phyloP scores from a whole-genome alignment of 1,140 invertebrate species.

The Forficula auricularia region DNA sequence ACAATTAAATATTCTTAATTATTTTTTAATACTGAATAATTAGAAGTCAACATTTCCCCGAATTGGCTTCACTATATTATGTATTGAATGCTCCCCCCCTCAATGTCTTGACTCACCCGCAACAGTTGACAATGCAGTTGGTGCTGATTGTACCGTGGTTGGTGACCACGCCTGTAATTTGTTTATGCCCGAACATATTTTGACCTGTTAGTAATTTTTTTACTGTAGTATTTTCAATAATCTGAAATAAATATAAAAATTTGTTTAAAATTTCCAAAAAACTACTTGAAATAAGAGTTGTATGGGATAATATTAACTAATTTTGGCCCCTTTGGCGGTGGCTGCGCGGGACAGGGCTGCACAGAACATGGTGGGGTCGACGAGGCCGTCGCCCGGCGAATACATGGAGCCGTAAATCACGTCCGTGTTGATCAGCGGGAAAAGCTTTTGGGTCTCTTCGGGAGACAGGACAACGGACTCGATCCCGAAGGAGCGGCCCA shows the following conservation, averaged over 20 bases:
- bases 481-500: conserved; percentile 57
- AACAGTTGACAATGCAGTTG: conserved; percentile 53
- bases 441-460: conserved; percentile 53
- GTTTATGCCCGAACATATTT: conserved; percentile 41
- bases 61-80: not conserved
- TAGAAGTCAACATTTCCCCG: too few relatives aligned
- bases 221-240: conserved; percentile 59
- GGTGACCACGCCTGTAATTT: conserved; percentile 57
- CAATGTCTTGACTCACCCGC: conserved; percentile 19
- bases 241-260: conserved; percentile 26
- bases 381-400: conserved; percentile 59
- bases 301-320: conserved; percentile 35
- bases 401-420: conserved; percentile 58
- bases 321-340: conserved; percentile 44
- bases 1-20: too few relatives aligned
- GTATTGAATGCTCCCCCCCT: not conserved
- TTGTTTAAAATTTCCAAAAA: not conserved
- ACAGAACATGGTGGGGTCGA: conserved; percentile 66
- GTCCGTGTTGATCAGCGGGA: conserved; percentile 56
- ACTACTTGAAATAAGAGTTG: not conserved
- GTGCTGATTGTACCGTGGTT: conserved; percentile 51
- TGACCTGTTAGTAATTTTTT: conserved; percentile 41
- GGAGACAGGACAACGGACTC: conserved; percentile 53
- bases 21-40: too few relatives aligned
- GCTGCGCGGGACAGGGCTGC: conserved; percentile 52